Base-by-base conservation (phyloP, 1,140 invertebrate genomes). In the Trypoxylus dichotomus region DNA sequence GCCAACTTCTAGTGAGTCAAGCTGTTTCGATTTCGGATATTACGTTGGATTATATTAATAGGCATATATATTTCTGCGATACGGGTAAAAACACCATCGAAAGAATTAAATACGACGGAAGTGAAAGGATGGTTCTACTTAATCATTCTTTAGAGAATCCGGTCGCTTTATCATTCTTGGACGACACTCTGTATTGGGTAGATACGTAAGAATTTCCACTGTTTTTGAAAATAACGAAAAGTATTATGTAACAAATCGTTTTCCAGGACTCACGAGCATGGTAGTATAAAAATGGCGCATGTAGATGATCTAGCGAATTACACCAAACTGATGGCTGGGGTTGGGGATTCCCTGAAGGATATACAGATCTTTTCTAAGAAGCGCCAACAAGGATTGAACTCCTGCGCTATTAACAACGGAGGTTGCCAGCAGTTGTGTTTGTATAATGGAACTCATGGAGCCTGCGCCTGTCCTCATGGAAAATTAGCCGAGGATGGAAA, bases 11-110 rank as follows among this genome's bases (percentile, higher is more conserved):
- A 11, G 83, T 90, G 73, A 89, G 90, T 80, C 86, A 87, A 78
- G 87, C 87, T 3, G 79, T 83, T n/a, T 85, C 85, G 25, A 87
- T 91, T 32, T 87, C 87, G 1, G 92, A 92, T 83, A 86, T 94
- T 42, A 86, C 91, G 1, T 83, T 93, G 42, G 91, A 93, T 79
- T 82, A 79, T 0, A 83, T 83, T 74, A 81, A 85, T 54, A 77
- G 78, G 74, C 76, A 80, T 75, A 89, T 99, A 3, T 99, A 98
- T 86, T 99, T 97, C 93, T 94, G 94, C 81, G 97, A 99, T 86
- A 91, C 93, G 0, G 91, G 92, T 81, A 91, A 90, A 24, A 93
- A 95, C 81, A 94, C 93, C 81, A 94, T 99, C 77, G 97, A 98
- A 89, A 91, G 92, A 74, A 89, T 89, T 75, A 86, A 86, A 32